Evolutionary conservation across 2,113 vertebrate genomes (phyloP), one percentile per base, ranked within the genome.

Genomic region (Lamprotornis superbus): DNA sequence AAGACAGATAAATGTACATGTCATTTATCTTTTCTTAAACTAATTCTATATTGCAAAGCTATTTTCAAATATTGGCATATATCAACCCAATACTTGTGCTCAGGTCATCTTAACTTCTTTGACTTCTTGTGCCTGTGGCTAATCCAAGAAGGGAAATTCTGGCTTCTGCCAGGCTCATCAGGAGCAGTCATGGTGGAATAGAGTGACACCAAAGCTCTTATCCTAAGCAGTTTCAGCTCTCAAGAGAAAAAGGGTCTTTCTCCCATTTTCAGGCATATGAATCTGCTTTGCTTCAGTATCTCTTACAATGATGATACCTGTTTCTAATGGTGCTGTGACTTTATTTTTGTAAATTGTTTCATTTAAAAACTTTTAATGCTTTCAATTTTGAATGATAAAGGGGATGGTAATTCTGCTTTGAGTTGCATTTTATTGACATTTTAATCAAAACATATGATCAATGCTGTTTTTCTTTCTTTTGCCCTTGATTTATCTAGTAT

Each of bases 401-500:
- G 76, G 44, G 27, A 33, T 52, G 46, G 16, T 89, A 80, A 81
- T 93, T 92, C 35, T 89, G 30, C 80, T 93, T 85, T 87, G 37
- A 92, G 22, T 95, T 97, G 81, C 85, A 52, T 87, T 96, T 87
- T 95, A 22, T 83, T 69, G 92, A 69, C 23, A 8, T 91, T 89
- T 44, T 86, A 90, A 63, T 94, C 52, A 80, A 83, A 95, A 97
- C 75, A 46, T 81, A 46, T 95, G 83, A 97, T 97, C 95, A 93
- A 97, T 93, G 81, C 83, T 90, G 69, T 96, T 98, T 98, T 90
- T 98, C 96, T 98, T 97, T 97, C 94, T 98, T 96, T 97, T 97
- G 87, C 97, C 96, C 95, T 97, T 91, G 83, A 94, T 97, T 98
- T 97, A 55, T 97, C 91, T 97, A 97, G 96, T 98, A 96, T 95